Base-by-base conservation (phyloP, 2,797 vertebrate genomes). In the Microtus agrestis region DNA sequence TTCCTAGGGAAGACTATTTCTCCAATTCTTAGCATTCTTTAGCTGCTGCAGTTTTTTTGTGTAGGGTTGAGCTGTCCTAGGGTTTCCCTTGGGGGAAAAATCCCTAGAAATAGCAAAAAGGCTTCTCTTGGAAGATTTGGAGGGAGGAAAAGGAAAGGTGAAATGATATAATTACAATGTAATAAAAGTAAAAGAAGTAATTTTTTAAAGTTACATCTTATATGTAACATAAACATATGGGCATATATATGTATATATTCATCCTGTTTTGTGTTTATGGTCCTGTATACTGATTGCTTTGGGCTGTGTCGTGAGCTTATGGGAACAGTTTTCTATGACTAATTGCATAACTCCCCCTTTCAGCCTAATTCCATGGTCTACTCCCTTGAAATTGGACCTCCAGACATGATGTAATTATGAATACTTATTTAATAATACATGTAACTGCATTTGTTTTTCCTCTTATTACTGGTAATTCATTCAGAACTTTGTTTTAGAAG, bases 351-450 rank as follows among this genome's bases (percentile, higher is more conserved):
- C 2, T 48, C 89, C 7, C 14, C 19, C 2, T 76, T 86, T 87
- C 12, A n/a, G 6, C 74, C 23, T 82, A 77, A 61, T 7, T 77
- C 19, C 21, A 10, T 69, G 10, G 1, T 80, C 46, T 8, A 61
- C 6, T 90, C 59, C 91, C 87, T 95, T 84, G 5, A 95, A 80
- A 73, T 31, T 8, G 74, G 13, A 82, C 37, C 31, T 77, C 73
- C 34, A 78, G 48, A 76, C 40, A 31, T 71, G 29, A 40, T 27
- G 89, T 37, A 5, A 56, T 93, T 93, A 77, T 19, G 63, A 71
- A 76, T 93, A 85, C 40, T 46, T 78, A 48, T 56, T 48, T 89
- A 48, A 79, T 37, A 78, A 63, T 78, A 3, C 77, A 2, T 25
- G 46, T 19, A 73, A 14, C 14, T 71, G 1, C 8, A 56, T 80